These are phyloP conservation scores for Hyppa rectilinea DNA, from an alignment of 2,888 invertebrate species.

Conservation along the genomic window DNA sequence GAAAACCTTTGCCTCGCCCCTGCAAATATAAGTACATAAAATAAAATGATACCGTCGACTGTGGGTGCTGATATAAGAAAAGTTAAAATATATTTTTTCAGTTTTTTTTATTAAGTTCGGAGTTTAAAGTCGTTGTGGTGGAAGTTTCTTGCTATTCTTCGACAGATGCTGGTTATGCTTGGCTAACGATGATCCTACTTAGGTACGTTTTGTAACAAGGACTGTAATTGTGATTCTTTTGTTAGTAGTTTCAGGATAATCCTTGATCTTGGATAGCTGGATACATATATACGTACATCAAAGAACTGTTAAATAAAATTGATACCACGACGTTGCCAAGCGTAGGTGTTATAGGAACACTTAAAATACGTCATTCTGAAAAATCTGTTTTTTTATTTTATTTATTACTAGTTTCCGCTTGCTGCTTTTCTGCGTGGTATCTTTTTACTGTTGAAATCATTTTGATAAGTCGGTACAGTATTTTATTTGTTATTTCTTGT, in stretches of 20 bases:
- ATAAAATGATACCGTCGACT: conserved; percentile 53
- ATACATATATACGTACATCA: no score
- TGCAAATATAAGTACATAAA: conserved; percentile 53
- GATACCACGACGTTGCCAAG: background rate
- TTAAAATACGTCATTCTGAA: no score
- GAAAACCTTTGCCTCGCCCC: conserved; percentile 45
- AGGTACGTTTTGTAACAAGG: conserved; percentile 29
- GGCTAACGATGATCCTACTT: conserved; percentile 46
- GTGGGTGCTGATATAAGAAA: conserved; percentile 47
- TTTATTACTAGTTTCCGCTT: no score
- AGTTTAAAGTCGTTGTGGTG: conserved; percentile 41
- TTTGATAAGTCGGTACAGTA: no score
- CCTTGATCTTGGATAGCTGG: background rate
- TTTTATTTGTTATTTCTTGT: no score
- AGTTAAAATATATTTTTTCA: conserved; percentile 47
- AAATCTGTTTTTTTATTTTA: no score
- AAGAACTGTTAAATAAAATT: no score
- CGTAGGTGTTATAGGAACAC: background rate
- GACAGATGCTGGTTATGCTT: conserved; percentile 55
- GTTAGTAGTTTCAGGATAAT: background rate
- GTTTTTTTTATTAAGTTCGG: conserved; percentile 37
- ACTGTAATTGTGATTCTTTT: conserved; percentile 18
- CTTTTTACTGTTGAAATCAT: no score
- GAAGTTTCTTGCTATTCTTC: conserved; percentile 39
- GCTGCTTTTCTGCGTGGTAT: no score